phyloP scores from a whole-genome alignment of 2,888 invertebrate genomes.

The Plemyria rubiginata region DNA sequence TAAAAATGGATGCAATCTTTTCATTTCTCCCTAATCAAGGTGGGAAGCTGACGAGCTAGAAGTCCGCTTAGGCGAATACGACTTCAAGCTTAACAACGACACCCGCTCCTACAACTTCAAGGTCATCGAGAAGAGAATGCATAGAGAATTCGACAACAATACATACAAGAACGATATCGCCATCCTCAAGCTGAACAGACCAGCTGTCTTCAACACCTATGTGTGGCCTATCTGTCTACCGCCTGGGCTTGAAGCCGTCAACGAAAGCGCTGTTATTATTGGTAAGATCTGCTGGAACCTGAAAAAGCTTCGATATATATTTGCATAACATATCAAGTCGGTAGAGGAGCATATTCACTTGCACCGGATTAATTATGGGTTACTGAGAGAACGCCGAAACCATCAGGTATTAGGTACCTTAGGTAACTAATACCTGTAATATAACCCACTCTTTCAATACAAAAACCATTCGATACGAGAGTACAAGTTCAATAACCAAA shows the following conservation, averaged over 20 bases:
- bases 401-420: no score
- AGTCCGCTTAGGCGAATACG: constrained; percentile 93
- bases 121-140: constrained; percentile 87
- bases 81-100: constrained; percentile 88
- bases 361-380: neutral
- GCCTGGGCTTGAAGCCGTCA: constrained; percentile 85
- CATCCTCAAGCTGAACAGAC: constrained; percentile 87
- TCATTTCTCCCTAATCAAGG: constrained; percentile 58
- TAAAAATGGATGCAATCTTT: neutral
- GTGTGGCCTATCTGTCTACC: constrained; percentile 95
- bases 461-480: no score
- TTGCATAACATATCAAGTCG: neutral
- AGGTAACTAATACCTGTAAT: no score
- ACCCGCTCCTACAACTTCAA: constrained; percentile 88
- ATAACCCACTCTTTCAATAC: no score
- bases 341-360: neutral
- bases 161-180: constrained; percentile 92
- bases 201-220: constrained; percentile 89
- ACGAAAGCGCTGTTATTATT: constrained; percentile 87
- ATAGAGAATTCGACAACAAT: constrained; percentile 87
- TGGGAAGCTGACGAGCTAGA: constrained; percentile 85
- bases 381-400: no score
- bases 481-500: no score
- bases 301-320: neutral
- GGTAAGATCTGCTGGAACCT: constrained; percentile 66